These are phyloP conservation scores for Drosophila sordidapex DNA, from an alignment of 2,888 invertebrate genomes.

Conservation along the genomic window DNA sequence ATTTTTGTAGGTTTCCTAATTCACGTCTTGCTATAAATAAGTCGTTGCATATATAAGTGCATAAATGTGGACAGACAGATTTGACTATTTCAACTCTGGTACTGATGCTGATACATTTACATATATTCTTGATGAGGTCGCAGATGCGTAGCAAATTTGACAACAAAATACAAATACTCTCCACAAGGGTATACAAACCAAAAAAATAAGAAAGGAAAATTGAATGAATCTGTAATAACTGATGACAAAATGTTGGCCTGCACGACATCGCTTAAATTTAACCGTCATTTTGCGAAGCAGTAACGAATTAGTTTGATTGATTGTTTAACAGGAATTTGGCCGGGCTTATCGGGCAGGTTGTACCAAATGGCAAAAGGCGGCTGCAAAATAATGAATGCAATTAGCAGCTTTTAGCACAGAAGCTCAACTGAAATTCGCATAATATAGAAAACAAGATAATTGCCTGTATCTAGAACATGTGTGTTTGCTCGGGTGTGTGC, in stretches of 20 bases:
- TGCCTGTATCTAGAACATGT: constrained; percentile 45
- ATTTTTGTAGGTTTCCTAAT: neutral
- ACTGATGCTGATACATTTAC: neutral
- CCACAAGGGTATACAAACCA: neutral
- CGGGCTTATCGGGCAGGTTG: constrained; percentile 20
- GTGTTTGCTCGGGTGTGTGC: neutral
- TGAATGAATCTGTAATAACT: constrained; percentile 28
- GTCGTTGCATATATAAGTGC: neutral
- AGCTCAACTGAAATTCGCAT: constrained; percentile 4
- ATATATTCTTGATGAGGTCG: neutral
- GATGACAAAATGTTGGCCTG: constrained; percentile 44
- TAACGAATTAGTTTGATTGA: constrained; percentile 69
- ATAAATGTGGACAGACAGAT: neutral
- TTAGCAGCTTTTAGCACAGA: constrained; percentile 58
- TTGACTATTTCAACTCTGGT: neutral
- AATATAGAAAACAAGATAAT: constrained; percentile 33
- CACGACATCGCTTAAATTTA: constrained; percentile 50
- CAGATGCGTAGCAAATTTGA: neutral
- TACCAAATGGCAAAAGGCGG: constrained; percentile 38
- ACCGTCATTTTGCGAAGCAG: constrained; percentile 38
- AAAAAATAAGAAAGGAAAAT: constrained; percentile 5
- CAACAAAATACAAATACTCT: neutral
- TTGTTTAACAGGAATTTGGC: constrained; percentile 54
- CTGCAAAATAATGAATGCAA: constrained; percentile 64
- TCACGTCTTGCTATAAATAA: too few species aligned